phyloP scores from a whole-genome alignment of 2,797 vertebrate species.

The Microchirus variegatus region DNA sequence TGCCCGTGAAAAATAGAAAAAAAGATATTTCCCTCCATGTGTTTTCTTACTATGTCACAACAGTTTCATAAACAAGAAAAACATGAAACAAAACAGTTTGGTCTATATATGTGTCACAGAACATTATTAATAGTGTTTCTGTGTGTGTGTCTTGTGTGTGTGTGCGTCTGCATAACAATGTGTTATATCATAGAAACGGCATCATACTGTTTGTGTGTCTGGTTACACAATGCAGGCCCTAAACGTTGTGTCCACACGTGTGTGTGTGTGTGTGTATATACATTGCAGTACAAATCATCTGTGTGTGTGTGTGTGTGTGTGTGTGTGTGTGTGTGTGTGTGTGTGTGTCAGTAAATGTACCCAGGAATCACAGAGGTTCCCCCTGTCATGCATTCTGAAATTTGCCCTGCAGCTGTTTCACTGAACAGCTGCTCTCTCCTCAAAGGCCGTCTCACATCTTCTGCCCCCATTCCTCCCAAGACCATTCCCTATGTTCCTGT shows the following conservation, averaged over 20 bases:
- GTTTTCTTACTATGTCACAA: neutral
- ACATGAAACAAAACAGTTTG: too few species aligned
- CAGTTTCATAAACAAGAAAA: neutral
- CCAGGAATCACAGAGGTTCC: conserved; percentile 53
- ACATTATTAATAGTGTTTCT: conserved; percentile 24
- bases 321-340: conserved; percentile 32
- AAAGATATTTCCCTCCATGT: too few species aligned
- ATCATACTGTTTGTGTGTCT: neutral
- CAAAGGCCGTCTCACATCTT: conserved; percentile 62
- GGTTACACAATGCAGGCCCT: neutral
- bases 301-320: conserved; percentile 31
- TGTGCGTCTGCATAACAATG: neutral
- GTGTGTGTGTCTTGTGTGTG: neutral
- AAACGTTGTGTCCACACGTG: conserved; percentile 8
- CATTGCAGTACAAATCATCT: conserved; percentile 21
- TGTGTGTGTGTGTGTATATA: conserved; percentile 20
- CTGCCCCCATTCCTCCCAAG: conserved; percentile 65
- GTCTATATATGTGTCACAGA: too few species aligned
- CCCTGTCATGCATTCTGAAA: conserved; percentile 70
- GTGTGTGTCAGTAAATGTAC: conserved; percentile 34
- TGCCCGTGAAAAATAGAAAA: too few species aligned
- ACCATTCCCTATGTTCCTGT: conserved; percentile 40
- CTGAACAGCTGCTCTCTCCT: conserved; percentile 75
- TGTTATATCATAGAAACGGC: neutral
- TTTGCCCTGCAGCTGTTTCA: conserved; percentile 64